Conservation (phyloP, 1,140 invertebrate species). For the Microplitis demolitor region DNA sequence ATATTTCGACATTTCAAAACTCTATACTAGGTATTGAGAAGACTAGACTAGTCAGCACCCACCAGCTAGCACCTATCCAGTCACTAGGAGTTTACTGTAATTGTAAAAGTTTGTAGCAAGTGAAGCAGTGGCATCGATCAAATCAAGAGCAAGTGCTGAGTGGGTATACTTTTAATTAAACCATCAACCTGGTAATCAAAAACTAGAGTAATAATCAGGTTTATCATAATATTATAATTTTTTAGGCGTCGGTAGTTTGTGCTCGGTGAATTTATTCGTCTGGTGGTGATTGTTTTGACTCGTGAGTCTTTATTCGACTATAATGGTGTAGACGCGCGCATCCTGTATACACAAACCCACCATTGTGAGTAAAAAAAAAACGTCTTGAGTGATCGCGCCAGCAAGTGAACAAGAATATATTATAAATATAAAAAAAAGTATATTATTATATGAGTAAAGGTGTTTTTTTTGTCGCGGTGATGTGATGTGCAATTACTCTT, state of each 20-base stretch:
- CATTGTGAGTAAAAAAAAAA: slow-evolving; percentile 12
- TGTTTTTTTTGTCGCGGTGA: background rate
- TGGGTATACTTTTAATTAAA: too few species aligned
- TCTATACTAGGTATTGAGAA: too few species aligned
- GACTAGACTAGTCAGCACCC: too few species aligned
- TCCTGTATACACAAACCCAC: slow-evolving; percentile 21
- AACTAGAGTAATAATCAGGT: background rate
- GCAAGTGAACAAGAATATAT: background rate
- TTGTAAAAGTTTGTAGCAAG: too few species aligned
- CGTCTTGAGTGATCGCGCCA: background rate
- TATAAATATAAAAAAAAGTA: slow-evolving; percentile 3
- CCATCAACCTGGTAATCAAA: background rate
- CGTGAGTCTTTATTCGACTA: slow-evolving; percentile 15
- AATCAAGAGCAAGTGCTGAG: too few species aligned
- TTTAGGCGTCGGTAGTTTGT: too few species aligned
- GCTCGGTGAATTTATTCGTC: background rate
- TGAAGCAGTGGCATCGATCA: too few species aligned
- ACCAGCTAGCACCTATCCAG: too few species aligned
- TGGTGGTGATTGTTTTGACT: slow-evolving; percentile 19
- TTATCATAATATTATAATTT: too few species aligned
- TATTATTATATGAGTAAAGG: background rate
- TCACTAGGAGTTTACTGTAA: too few species aligned
- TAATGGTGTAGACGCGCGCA: slow-evolving; percentile 26
- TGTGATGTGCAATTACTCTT: background rate
- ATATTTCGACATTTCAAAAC: too few species aligned